phyloP scores from a whole-genome alignment of 2,888 invertebrate genomes.

The Muscina levida region DNA sequence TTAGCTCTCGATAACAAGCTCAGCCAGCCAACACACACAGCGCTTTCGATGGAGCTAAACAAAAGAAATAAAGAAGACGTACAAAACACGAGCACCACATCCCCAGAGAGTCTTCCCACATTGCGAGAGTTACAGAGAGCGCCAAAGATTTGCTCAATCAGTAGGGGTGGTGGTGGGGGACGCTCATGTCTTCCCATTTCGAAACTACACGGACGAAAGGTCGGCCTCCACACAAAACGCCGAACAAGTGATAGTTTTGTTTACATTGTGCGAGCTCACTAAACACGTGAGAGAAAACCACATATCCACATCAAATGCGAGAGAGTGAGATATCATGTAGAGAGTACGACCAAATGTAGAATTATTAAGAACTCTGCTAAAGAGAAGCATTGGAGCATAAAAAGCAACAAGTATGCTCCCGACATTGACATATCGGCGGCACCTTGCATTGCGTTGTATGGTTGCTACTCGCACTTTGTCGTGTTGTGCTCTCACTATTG shows the following conservation, averaged over 20 bases:
- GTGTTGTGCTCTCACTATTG: constrained; percentile 27
- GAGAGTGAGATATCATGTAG: not conserved
- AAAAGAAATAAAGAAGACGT: constrained; percentile 24
- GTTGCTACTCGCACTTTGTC: too few species aligned
- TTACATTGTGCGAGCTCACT: constrained; percentile 39
- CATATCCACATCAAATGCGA: not conserved
- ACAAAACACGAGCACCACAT: constrained; percentile 7
- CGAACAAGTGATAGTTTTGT: constrained; percentile 45
- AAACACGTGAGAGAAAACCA: constrained; percentile 52
- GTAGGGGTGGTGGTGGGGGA: not conserved
- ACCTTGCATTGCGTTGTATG: constrained; percentile 48
- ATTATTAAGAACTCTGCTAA: constrained; percentile 10
- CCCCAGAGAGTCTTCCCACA: not conserved
- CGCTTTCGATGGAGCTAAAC: constrained; percentile 28
- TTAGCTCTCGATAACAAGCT: constrained; percentile 24
- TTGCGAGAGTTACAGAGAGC: not conserved
- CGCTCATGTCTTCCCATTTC: not conserved
- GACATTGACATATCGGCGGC: constrained; percentile 57
- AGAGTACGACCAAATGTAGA: too few species aligned
- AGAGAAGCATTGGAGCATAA: constrained; percentile 41
- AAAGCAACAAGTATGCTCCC: constrained; percentile 36
- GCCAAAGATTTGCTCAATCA: not conserved
- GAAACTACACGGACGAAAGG: not conserved
- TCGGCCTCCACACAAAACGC: constrained; percentile 26
- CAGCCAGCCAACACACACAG: constrained; percentile 26